Conservation (phyloP, 2,888 invertebrate species). For the Amphipyra berbera region DNA sequence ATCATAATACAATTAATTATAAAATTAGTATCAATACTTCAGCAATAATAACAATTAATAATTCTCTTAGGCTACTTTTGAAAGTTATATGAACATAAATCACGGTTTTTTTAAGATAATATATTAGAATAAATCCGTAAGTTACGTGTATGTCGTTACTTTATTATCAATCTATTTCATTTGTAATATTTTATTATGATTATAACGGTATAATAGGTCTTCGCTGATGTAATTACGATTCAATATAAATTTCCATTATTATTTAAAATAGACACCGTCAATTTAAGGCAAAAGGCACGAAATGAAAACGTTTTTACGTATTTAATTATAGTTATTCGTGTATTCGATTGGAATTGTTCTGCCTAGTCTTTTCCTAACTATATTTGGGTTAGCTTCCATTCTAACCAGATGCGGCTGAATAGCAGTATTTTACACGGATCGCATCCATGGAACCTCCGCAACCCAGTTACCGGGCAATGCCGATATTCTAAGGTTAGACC, state of each 20-base stretch:
- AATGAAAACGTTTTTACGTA: neutral
- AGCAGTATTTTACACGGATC: too few relatives aligned
- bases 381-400: too few relatives aligned
- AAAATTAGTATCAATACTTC: conserved; percentile 19
- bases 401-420: too few relatives aligned
- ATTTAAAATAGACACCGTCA: conserved; percentile 34
- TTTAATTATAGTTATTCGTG: too few relatives aligned
- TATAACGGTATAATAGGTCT: neutral
- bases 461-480: too few relatives aligned
- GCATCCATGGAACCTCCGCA: too few relatives aligned
- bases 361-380: too few relatives aligned
- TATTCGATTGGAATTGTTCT: neutral
- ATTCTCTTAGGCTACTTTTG: conserved; percentile 12
- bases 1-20: conserved; percentile 1
- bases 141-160: conserved; percentile 20
- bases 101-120: conserved; percentile 17
- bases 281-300: conserved; percentile 22
- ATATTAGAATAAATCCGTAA: too few relatives aligned
- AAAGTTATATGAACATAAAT: conserved; percentile 12
- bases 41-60: conserved; percentile 22
- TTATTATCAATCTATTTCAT: conserved; percentile 35
- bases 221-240: conserved; percentile 5
- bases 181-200: neutral
- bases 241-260: conserved; percentile 12
- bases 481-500: too few relatives aligned